Evolutionary conservation across 2,888 invertebrate genomes (phyloP).

Genomic region (Drosophila greeni): DNA sequence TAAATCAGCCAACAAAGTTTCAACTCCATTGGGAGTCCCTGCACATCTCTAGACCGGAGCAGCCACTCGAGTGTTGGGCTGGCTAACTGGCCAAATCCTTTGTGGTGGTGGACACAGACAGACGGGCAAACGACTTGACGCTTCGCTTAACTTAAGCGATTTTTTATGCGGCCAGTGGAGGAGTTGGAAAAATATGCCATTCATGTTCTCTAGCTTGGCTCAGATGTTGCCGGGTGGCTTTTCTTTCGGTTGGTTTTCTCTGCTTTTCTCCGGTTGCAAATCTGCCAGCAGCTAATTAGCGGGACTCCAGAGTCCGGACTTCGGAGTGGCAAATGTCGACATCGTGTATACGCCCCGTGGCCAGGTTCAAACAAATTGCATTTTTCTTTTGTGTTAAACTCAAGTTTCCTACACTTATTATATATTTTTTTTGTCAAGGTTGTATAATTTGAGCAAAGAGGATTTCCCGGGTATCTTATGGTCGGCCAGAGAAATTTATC

Average conservation of each 20-base stretch:
- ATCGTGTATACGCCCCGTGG: slow-evolving; percentile 61
- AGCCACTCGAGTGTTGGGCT: slow-evolving; percentile 66
- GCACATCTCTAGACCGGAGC: slow-evolving; percentile 54
- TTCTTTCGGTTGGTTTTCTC: slow-evolving; percentile 9
- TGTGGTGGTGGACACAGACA: slow-evolving; percentile 59
- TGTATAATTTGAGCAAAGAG: not conserved
- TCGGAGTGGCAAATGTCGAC: slow-evolving; percentile 67
- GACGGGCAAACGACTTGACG: slow-evolving; percentile 73
- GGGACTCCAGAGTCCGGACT: slow-evolving; percentile 21
- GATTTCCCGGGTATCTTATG: not conserved
- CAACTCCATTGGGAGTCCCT: slow-evolving; percentile 19
- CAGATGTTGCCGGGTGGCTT: slow-evolving; percentile 14
- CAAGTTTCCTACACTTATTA: not conserved
- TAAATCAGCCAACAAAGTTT: slow-evolving; percentile 14
- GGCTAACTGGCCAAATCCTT: slow-evolving; percentile 73
- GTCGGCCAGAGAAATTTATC: not conserved
- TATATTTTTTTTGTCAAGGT: slow-evolving; percentile 1
- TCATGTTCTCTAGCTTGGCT: slow-evolving; percentile 36
- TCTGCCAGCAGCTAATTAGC: slow-evolving; percentile 70
- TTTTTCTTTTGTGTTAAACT: slow-evolving; percentile 9
- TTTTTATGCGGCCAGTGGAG: slow-evolving; percentile 60
- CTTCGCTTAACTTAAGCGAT: slow-evolving; percentile 74
- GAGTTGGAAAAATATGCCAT: slow-evolving; percentile 49
- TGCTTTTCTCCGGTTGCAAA: slow-evolving; percentile 39
- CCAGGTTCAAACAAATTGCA: slow-evolving; percentile 63